A percentile compares a stretch with the other conserved stretches of the same genome.
Evolutionary conservation across 1,140 invertebrate species (phyloP).

Genomic region (Caenorhabditis tropicalis): DNA sequence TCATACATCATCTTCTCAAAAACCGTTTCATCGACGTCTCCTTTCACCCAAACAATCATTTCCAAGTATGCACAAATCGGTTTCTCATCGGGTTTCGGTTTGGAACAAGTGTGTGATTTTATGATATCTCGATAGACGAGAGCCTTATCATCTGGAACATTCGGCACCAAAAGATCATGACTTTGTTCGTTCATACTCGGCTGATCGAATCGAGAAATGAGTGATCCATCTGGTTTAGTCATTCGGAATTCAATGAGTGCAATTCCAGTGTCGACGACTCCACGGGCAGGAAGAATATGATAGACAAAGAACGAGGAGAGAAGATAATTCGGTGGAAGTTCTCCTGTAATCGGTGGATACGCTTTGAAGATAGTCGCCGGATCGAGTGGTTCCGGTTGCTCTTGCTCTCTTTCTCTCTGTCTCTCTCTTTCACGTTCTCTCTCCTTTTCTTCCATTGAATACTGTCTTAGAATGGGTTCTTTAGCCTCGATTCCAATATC

Average conservation of each 20-base stretch:
- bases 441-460: not conserved
- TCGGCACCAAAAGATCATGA: not conserved
- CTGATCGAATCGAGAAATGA: not conserved
- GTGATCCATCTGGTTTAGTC: not conserved
- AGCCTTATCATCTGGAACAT: constrained; percentile 4
- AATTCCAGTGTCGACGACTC: not conserved
- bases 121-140: not conserved
- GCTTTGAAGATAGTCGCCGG: not conserved
- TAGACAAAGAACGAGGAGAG: not conserved
- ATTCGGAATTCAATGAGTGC: constrained; percentile 28
- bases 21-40: not conserved
- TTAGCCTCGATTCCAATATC: not conserved
- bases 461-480: not conserved
- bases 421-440: not conserved
- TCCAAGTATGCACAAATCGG: not conserved
- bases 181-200: constrained; percentile 11
- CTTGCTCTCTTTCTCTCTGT: not conserved
- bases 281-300: not conserved
- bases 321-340: not conserved
- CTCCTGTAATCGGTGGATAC: not conserved
- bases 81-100: not conserved
- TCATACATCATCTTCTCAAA: constrained; percentile 19
- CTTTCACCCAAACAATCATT: constrained; percentile 1
- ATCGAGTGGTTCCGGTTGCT: not conserved
- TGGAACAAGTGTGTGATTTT: not conserved